Evolutionary conservation across 2,888 invertebrate species (phyloP).

Genomic region (Orthosia incerta): DNA sequence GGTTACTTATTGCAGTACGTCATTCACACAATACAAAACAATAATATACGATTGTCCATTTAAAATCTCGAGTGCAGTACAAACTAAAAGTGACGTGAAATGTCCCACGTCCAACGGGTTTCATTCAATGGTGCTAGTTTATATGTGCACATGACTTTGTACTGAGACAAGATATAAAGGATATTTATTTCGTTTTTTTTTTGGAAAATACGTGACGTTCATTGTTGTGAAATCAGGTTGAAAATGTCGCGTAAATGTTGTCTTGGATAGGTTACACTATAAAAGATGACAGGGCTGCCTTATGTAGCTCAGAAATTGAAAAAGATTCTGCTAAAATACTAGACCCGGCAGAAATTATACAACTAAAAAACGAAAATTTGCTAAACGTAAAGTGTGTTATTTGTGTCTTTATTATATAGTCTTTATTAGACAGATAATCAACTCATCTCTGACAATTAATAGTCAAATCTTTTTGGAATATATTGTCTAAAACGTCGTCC

Average conservation of each 20-base stretch:
- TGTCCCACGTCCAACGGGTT: conserved; percentile 36
- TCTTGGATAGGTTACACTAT: neutral
- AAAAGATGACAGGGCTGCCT: neutral
- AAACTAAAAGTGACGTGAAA: conserved; percentile 47
- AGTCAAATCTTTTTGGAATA: neutral
- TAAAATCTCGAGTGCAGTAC: conserved; percentile 38
- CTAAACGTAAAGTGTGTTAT: too few species aligned
- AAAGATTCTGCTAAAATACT: neutral
- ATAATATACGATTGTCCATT: conserved; percentile 29
- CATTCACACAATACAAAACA: conserved; percentile 7
- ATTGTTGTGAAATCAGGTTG: conserved; percentile 14
- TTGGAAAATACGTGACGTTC: conserved; percentile 1
- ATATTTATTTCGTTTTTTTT: conserved; percentile 20
- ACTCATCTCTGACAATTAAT: neutral
- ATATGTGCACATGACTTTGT: conserved; percentile 31
- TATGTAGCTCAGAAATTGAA: neutral
- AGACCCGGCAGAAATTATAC: too few species aligned
- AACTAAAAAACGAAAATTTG: too few species aligned
- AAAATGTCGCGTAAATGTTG: neutral
- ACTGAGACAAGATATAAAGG: conserved; percentile 19
- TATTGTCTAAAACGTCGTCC: neutral
- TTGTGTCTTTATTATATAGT: neutral
- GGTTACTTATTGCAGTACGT: neutral
- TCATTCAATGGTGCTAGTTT: conserved; percentile 48
- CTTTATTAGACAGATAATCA: too few species aligned